Evolutionary conservation across 2,888 invertebrate species (phyloP).

Genomic region (Eupithecia vulgata): DNA sequence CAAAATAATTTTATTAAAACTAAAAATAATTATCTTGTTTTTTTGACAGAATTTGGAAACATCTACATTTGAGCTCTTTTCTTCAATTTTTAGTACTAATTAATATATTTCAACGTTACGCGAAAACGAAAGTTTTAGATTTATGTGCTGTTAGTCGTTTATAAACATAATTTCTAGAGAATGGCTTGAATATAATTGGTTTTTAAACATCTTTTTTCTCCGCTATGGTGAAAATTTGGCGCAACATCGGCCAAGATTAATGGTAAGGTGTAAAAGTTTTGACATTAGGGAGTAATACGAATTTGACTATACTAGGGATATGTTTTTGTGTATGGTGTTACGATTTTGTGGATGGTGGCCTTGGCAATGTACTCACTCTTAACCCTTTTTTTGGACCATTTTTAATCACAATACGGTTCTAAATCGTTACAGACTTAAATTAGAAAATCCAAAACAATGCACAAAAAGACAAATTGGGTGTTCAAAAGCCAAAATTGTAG

Average conservation of each 20-base stretch:
- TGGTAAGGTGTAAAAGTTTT: conserved; percentile 3
- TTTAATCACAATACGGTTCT: neutral
- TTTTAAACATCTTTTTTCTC: neutral
- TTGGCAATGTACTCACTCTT: neutral
- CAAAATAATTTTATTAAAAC: too few species aligned
- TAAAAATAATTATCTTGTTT: too few species aligned
- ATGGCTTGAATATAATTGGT: neutral
- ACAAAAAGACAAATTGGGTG: conserved; percentile 7
- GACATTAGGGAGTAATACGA: conserved; percentile 13
- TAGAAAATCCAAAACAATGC: conserved; percentile 6
- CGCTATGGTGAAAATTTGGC: neutral
- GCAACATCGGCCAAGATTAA: neutral
- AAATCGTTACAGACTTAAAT: conserved; percentile 13
- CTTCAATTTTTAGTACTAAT: too few species aligned
- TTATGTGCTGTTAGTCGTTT: neutral
- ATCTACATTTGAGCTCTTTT: too few species aligned
- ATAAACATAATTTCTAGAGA: too few species aligned
- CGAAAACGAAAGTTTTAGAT: neutral
- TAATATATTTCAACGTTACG: neutral
- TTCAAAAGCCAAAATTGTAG: conserved; percentile 4
- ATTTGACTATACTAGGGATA: conserved; percentile 17
- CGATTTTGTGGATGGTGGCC: conserved; percentile 11
- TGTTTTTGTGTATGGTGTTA: conserved; percentile 12
- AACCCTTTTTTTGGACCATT: conserved; percentile 3
- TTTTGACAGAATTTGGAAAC: too few species aligned